These are phyloP conservation scores for Typhlichthys subterraneus DNA, from an alignment of 2,797 vertebrate species.

Conservation along the genomic window DNA sequence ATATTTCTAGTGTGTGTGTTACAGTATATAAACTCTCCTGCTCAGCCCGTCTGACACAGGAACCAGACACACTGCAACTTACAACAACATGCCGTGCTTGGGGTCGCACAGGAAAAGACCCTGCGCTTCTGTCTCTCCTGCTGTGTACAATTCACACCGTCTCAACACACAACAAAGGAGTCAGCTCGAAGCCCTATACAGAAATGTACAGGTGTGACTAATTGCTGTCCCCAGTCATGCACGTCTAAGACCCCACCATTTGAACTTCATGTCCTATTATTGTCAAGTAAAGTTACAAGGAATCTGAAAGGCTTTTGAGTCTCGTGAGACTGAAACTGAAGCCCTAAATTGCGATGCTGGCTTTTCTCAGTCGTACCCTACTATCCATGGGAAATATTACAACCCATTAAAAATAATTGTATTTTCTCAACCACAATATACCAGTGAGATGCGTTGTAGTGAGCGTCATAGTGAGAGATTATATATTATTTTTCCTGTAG, in stretches of 20 bases:
- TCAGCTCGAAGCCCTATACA: background rate
- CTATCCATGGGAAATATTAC: conserved; percentile 36
- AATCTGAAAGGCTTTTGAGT: conserved; percentile 41
- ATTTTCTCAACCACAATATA: conserved; percentile 60
- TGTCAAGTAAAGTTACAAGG: conserved; percentile 22
- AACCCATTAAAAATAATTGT: conserved; percentile 59
- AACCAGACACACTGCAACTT: background rate
- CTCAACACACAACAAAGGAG: conserved; percentile 6
- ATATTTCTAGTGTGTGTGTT: background rate
- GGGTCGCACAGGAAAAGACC: background rate
- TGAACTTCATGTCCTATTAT: conserved; percentile 35
- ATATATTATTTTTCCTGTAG: conserved; percentile 31
- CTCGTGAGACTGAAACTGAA: conserved; percentile 9
- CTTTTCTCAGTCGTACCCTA: conserved; percentile 49
- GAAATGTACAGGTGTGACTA: conserved; percentile 48
- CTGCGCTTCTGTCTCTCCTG: conserved; percentile 46
- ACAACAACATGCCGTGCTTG: background rate
- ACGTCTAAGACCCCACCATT: conserved; percentile 37
- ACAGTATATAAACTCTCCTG: background rate
- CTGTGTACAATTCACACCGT: conserved; percentile 22
- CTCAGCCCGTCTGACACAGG: conserved; percentile 21
- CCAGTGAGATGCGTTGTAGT: conserved; percentile 35
- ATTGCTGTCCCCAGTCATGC: conserved; percentile 36
- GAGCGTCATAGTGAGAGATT: conserved; percentile 34
- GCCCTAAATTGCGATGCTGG: conserved; percentile 48